A percentile compares a stretch with the other conserved stretches of the same genome.
Evolutionary conservation across 1,140 invertebrate genomes (phyloP).

Genomic region (Conus ventricosus): DNA sequence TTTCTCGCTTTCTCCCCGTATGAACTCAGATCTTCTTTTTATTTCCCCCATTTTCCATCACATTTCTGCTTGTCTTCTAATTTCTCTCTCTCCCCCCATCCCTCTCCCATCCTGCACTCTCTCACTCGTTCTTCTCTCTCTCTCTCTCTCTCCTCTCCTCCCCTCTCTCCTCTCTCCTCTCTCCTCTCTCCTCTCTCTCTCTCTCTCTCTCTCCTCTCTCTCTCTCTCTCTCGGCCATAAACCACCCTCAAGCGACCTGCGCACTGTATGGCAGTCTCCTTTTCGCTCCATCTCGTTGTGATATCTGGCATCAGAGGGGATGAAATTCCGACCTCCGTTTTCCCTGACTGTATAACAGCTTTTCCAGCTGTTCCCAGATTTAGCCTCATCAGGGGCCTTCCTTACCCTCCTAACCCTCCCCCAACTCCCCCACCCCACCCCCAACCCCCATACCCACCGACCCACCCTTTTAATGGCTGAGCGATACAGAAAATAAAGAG

Average conservation of each 20-base stretch:
- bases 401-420: background rate
- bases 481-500: background rate
- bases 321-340: too few relatives aligned
- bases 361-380: constrained; percentile 6
- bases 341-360: background rate
- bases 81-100: background rate
- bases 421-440: background rate
- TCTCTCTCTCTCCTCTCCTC: background rate
- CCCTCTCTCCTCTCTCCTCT: background rate
- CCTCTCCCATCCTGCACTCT: background rate
- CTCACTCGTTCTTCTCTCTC: background rate
- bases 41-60: too few relatives aligned
- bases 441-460: background rate
- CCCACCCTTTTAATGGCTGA: background rate
- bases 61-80: too few relatives aligned
- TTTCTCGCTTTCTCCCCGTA: too few relatives aligned
- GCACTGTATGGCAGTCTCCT: background rate
- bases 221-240: background rate
- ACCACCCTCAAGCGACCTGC: background rate
- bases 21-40: too few relatives aligned
- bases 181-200: background rate
- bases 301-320: too few relatives aligned
- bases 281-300: too few relatives aligned
- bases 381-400: background rate
- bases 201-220: background rate